A percentile compares a stretch with the other conserved stretches of the same genome.
These are phyloP conservation scores for Bombus sibiricus DNA, from an alignment of 1,140 invertebrate genomes.

Conservation along the genomic window DNA sequence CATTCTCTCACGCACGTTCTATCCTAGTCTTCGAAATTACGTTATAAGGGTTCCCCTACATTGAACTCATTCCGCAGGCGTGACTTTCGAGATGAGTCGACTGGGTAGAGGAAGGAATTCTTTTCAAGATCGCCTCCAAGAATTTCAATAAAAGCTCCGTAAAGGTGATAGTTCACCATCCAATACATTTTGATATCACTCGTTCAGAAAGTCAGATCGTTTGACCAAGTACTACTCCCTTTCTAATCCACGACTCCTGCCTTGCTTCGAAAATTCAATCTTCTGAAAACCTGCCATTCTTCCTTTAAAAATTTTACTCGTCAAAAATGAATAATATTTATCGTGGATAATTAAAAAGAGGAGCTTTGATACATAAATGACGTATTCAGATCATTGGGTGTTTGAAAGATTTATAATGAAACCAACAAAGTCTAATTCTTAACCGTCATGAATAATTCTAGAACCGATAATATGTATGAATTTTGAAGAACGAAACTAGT, in stretches of 20 bases:
- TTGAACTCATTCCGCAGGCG: constrained; percentile 60
- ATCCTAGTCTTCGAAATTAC: constrained; percentile 50
- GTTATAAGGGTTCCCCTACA: constrained; percentile 36
- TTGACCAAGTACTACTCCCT: neutral
- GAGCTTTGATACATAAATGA: too few relatives aligned
- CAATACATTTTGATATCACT: constrained; percentile 61
- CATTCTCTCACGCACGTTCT: constrained; percentile 35
- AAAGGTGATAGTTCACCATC: constrained; percentile 53
- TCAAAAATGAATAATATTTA: too few relatives aligned
- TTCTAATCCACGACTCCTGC: neutral
- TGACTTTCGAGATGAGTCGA: constrained; percentile 59
- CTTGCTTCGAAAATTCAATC: too few relatives aligned
- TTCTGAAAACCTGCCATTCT: too few relatives aligned
- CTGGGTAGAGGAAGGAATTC: constrained; percentile 58
- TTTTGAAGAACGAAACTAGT: too few relatives aligned
- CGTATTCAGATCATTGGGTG: too few relatives aligned
- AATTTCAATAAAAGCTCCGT: constrained; percentile 66
- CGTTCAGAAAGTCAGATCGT: constrained; percentile 2
- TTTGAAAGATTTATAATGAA: too few relatives aligned
- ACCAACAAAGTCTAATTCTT: too few relatives aligned
- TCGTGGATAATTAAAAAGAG: too few relatives aligned
- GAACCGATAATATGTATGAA: too few relatives aligned
- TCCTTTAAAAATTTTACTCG: too few relatives aligned
- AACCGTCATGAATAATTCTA: too few relatives aligned
- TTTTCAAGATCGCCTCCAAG: constrained; percentile 63